phyloP scores from a whole-genome alignment of 2,113 vertebrate genomes.

The Callithrix jacchus region DNA sequence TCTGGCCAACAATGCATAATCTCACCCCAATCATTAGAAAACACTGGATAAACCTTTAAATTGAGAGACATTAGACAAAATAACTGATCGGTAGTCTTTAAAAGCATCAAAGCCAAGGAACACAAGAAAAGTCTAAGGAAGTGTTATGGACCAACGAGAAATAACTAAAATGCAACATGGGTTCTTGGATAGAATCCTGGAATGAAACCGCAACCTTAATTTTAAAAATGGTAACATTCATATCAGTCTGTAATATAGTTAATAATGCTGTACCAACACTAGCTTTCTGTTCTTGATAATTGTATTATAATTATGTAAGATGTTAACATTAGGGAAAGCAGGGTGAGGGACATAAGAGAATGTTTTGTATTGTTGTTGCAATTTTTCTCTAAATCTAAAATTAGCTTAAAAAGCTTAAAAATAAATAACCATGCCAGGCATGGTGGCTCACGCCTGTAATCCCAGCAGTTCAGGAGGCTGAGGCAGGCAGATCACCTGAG shows the following conservation, averaged over 20 bases:
- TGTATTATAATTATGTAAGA: neutral
- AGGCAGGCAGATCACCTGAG: too few relatives aligned
- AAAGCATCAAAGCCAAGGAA: neutral
- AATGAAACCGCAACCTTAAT: neutral
- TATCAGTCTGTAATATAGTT: neutral
- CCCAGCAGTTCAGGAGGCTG: too few relatives aligned
- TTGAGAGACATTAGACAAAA: neutral
- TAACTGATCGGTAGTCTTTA: neutral
- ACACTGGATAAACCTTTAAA: neutral
- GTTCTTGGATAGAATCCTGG: neutral
- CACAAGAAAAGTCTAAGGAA: neutral
- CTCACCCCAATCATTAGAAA: neutral
- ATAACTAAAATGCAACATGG: neutral
- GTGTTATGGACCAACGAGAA: neutral
- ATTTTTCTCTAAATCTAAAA: neutral
- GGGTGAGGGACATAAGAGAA: neutral
- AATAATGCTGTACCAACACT: neutral
- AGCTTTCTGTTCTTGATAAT: neutral
- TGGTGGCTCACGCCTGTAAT: too few relatives aligned
- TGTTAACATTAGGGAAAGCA: neutral
- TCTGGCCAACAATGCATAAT: neutral
- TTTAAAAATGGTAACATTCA: neutral
- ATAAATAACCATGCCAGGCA: neutral
- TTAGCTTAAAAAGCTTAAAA: neutral
- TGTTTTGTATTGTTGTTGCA: neutral